A percentile compares a stretch with the other conserved stretches of the same genome.
These are phyloP conservation scores for Drosophila quadrilineata DNA, from an alignment of 1,140 invertebrate genomes.

Conservation along the genomic window DNA sequence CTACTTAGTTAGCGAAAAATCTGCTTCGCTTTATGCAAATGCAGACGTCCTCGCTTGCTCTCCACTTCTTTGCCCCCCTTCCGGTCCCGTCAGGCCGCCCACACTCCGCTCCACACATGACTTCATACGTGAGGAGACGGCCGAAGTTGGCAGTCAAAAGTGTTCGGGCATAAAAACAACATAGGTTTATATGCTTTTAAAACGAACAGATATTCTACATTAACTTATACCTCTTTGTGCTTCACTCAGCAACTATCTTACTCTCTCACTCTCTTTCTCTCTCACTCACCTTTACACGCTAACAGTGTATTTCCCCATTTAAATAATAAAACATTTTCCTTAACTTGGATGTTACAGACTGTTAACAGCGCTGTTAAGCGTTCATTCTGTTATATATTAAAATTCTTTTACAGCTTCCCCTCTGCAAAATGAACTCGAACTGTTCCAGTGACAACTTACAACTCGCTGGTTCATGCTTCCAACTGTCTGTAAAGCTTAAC, in stretches of 20 bases:
- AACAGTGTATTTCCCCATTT: too few species aligned
- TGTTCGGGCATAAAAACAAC: constrained; percentile 70
- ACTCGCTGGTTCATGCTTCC: background rate
- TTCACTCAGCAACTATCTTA: constrained; percentile 39
- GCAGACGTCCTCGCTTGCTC: constrained; percentile 9
- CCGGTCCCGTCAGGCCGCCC: too few species aligned
- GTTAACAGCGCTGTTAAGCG: background rate
- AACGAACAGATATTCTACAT: constrained; percentile 73
- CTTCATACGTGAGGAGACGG: too few species aligned
- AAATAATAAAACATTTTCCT: too few species aligned
- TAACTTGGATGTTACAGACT: background rate
- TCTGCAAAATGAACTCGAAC: constrained; percentile 52
- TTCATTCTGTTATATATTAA: constrained; percentile 38
- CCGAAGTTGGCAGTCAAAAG: constrained; percentile 3
- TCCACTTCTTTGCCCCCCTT: background rate
- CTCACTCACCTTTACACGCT: too few species aligned
- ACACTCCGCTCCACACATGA: too few species aligned
- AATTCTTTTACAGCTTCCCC: constrained; percentile 29
- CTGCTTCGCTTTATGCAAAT: constrained; percentile 61
- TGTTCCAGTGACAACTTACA: constrained; percentile 46
- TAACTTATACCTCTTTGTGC: constrained; percentile 56
- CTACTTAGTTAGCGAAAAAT: constrained; percentile 54
- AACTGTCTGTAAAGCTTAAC: constrained; percentile 7
- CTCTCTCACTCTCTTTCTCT: too few species aligned
- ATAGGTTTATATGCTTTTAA: constrained; percentile 71